These are phyloP conservation scores for Gadopsis marmoratus DNA, from an alignment of 2,797 vertebrate species.

Conservation along the genomic window DNA sequence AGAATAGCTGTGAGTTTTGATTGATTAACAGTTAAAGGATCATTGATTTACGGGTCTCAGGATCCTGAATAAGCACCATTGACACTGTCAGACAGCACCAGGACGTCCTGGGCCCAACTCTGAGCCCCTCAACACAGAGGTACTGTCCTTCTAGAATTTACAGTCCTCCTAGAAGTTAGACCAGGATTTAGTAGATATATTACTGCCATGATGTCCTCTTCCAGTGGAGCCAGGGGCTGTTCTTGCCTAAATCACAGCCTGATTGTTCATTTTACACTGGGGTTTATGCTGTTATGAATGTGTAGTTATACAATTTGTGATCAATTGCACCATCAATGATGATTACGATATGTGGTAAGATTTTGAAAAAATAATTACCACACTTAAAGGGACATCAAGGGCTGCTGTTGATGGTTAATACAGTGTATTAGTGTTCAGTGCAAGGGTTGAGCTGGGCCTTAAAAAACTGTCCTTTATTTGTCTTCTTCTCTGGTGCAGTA, in stretches of 20 bases:
- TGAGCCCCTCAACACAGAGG: constrained; percentile 21
- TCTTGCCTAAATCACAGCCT: background rate
- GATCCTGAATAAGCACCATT: constrained; percentile 69
- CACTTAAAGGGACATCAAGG: background rate
- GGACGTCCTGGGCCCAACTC: constrained; percentile 28
- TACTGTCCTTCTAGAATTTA: background rate
- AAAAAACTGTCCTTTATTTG: too few species aligned
- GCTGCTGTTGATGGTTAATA: too few species aligned
- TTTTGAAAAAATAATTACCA: background rate
- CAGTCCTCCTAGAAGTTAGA: constrained; percentile 2
- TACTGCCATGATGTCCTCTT: constrained; percentile 11
- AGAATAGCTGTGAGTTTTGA: constrained; percentile 74
- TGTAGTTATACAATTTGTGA: too few species aligned
- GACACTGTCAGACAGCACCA: constrained; percentile 48
- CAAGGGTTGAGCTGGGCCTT: too few species aligned
- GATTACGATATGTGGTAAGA: background rate
- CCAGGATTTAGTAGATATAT: background rate
- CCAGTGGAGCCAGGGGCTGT: background rate
- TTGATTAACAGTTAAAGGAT: constrained; percentile 80
- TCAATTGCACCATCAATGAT: background rate
- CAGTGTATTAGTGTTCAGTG: background rate
- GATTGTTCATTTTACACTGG: background rate
- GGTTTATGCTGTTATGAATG: background rate
- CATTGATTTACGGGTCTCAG: constrained; percentile 74
- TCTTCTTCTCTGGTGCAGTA: too few species aligned